These are phyloP conservation scores for Entomobrya proxima DNA, from an alignment of 2,888 invertebrate genomes.

Conservation along the genomic window DNA sequence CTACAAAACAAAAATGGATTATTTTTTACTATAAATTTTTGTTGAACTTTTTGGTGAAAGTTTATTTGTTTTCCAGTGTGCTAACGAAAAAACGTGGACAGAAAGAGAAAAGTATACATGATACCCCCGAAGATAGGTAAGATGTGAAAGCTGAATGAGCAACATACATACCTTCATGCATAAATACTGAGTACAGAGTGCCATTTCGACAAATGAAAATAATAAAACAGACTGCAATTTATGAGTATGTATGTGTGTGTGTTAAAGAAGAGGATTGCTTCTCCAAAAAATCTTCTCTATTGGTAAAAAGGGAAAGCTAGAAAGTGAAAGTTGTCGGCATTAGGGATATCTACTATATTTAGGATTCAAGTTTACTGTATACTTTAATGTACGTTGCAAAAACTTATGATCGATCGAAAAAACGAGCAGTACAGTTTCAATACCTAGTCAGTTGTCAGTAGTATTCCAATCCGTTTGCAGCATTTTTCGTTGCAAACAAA, in stretches of 20 bases:
- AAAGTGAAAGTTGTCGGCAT: not conserved
- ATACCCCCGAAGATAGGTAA: slow-evolving; percentile 61
- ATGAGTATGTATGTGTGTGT: slow-evolving; percentile 26
- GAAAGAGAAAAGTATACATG: slow-evolving; percentile 54
- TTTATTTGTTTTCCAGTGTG: slow-evolving; percentile 62
- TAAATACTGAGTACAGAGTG: not conserved
- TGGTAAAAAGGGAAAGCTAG: no score
- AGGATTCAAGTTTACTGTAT: not conserved
- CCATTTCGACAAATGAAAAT: slow-evolving; percentile 2
- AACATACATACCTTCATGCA: not conserved
- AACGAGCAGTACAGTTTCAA: not conserved
- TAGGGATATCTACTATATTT: not conserved
- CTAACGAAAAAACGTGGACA: slow-evolving; percentile 53
- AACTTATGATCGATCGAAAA: slow-evolving; percentile 17
- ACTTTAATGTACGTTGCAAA: not conserved
- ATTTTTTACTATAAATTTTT: slow-evolving; percentile 19
- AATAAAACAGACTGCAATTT: slow-evolving; percentile 42
- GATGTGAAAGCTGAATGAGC: slow-evolving; percentile 53
- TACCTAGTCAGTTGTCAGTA: not conserved
- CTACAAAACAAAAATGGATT: not conserved
- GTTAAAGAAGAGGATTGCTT: not conserved
- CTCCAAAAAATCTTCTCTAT: no score
- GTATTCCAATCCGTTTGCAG: not conserved
- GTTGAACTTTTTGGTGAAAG: slow-evolving; percentile 41
- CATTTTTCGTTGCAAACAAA: not conserved